These are phyloP conservation scores for Enteromius argenteus DNA, from an alignment of 2,797 vertebrate species.

Conservation along the genomic window DNA sequence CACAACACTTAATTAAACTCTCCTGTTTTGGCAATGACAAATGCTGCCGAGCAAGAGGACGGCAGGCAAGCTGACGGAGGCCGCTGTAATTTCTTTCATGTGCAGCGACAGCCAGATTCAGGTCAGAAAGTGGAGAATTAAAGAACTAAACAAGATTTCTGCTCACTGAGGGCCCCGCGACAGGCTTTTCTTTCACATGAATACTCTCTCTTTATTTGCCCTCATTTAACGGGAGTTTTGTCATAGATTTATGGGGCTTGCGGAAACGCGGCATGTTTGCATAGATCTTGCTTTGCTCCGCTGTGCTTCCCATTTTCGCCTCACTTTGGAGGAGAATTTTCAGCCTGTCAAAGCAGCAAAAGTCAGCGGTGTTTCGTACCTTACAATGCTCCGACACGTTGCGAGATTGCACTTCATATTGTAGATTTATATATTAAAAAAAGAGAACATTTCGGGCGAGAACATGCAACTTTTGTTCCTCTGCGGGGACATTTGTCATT, in stretches of 20 bases:
- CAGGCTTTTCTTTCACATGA: slow-evolving; percentile 77
- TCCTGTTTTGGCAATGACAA: slow-evolving; percentile 99
- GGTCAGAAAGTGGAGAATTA: slow-evolving; percentile 89
- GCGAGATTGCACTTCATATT: slow-evolving; percentile 56
- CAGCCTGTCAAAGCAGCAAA: slow-evolving; percentile 66
- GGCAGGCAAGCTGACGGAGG: slow-evolving; percentile 89
- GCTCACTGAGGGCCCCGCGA: slow-evolving; percentile 73
- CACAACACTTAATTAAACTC: slow-evolving; percentile 99
- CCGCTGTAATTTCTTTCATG: slow-evolving; percentile 94
- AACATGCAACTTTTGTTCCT: slow-evolving; percentile 61
- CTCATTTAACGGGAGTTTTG: slow-evolving; percentile 78
- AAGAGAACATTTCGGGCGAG: slow-evolving; percentile 24
- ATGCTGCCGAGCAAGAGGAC: slow-evolving; percentile 92
- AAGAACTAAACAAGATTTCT: slow-evolving; percentile 83
- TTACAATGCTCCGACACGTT: slow-evolving; percentile 51
- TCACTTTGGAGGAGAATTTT: slow-evolving; percentile 65
- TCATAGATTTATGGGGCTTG: slow-evolving; percentile 81
- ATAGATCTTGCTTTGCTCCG: slow-evolving; percentile 67
- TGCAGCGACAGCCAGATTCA: slow-evolving; percentile 87
- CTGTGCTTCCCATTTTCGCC: slow-evolving; percentile 67
- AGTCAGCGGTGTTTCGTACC: slow-evolving; percentile 61
- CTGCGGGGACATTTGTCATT: slow-evolving; percentile 58
- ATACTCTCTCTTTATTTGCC: slow-evolving; percentile 66
- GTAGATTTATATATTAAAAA: slow-evolving; percentile 43
- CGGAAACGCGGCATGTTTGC: slow-evolving; percentile 68